Percentiles rank a stretch among this genome's conserved stretches.
Conservation (phyloP, 2,888 invertebrate genomes). For the Lasioglossum morio region DNA sequence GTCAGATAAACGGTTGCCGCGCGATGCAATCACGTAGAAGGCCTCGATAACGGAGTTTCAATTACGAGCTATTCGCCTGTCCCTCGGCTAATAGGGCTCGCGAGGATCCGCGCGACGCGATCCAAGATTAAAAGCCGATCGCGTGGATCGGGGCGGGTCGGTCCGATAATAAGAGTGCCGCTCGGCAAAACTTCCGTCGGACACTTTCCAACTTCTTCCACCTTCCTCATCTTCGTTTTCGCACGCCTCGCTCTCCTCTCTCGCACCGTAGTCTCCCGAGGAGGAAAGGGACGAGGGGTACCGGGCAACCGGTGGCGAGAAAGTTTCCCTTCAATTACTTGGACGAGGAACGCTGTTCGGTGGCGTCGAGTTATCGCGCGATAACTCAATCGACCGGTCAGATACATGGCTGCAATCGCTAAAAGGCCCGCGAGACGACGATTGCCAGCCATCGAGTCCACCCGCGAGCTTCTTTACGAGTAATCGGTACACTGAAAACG, state of each 20-base stretch:
- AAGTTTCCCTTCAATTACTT: conserved; percentile 79
- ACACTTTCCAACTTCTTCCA: conserved; percentile 47
- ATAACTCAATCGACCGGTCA: conserved; percentile 77
- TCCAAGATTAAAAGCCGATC: conserved; percentile 61
- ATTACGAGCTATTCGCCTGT: conserved; percentile 77
- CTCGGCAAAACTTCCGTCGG: conserved; percentile 63
- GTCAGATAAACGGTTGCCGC: conserved; percentile 67
- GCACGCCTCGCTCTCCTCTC: not conserved
- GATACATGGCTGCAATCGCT: conserved; percentile 82
- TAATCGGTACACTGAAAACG: conserved; percentile 24
- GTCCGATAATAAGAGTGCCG: conserved; percentile 60
- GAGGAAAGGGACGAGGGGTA: not conserved
- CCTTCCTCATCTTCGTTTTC: conserved; percentile 7
- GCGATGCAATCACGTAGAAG: conserved; percentile 83
- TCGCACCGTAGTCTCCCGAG: not conserved
- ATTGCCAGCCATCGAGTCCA: conserved; percentile 24
- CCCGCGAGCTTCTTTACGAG: conserved; percentile 50
- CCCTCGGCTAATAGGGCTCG: conserved; percentile 65
- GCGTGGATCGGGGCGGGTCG: conserved; percentile 33
- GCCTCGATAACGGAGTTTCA: conserved; percentile 83
- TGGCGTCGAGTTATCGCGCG: conserved; percentile 73
- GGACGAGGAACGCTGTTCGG: conserved; percentile 16
- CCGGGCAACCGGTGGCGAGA: conserved; percentile 67
- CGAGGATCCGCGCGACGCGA: conserved; percentile 47
- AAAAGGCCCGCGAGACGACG: conserved; percentile 75